Evolutionary conservation across 2,888 invertebrate species (phyloP).

Genomic region (Meganola albula): DNA sequence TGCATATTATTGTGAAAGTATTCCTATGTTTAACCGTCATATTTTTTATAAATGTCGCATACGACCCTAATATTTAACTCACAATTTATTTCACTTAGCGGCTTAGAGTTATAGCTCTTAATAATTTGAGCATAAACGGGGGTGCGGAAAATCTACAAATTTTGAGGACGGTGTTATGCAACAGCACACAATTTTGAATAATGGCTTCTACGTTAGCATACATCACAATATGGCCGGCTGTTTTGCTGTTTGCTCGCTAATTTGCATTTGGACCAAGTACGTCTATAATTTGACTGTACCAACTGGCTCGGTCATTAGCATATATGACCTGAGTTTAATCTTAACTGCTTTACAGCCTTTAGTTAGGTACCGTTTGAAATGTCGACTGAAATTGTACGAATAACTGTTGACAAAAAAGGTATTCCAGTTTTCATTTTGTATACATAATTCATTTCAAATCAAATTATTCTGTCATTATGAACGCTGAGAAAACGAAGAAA

Average conservation of each 20-base stretch:
- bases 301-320: too few relatives aligned
- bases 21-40: slow-evolving; percentile 11
- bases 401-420: too few relatives aligned
- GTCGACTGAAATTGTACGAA: too few relatives aligned
- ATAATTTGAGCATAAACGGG: slow-evolving; percentile 32
- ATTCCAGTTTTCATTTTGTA: too few relatives aligned
- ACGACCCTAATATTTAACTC: slow-evolving; percentile 20
- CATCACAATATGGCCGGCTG: slow-evolving; percentile 21
- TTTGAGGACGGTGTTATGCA: slow-evolving; percentile 24
- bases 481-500: too few relatives aligned
- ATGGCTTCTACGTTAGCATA: slow-evolving; percentile 32
- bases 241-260: slow-evolving; percentile 17
- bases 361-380: too few relatives aligned
- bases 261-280: too few relatives aligned
- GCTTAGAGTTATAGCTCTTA: slow-evolving; percentile 33
- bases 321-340: too few relatives aligned
- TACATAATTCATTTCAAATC: too few relatives aligned
- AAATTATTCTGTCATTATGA: too few relatives aligned
- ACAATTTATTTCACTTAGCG: slow-evolving; percentile 30
- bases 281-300: too few relatives aligned
- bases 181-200: slow-evolving; percentile 32
- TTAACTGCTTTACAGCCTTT: too few relatives aligned
- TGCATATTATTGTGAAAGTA: slow-evolving; percentile 10
- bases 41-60: slow-evolving; percentile 20
- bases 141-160: slow-evolving; percentile 28